These are phyloP conservation scores for Cephalophus harveyi DNA, from an alignment of 2,113 vertebrate species.

Conservation along the genomic window DNA sequence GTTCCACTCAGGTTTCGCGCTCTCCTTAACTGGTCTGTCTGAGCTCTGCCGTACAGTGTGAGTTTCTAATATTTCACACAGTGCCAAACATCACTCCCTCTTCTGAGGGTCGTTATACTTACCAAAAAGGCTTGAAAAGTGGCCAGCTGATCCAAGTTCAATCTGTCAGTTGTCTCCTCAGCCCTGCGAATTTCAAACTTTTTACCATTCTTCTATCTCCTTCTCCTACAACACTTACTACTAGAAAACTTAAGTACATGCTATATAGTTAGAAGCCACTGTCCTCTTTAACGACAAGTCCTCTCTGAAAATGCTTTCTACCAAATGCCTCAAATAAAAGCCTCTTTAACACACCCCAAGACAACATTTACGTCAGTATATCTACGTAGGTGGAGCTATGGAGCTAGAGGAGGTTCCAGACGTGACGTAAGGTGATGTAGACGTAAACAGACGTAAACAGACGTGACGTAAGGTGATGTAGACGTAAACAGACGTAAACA, in stretches of 20 bases:
- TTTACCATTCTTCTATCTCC: neutral
- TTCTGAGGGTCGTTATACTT: neutral
- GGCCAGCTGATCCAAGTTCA: neutral
- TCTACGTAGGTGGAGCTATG: accelerated
- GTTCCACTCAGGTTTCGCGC: neutral
- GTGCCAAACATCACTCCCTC: neutral
- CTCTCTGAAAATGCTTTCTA: neutral
- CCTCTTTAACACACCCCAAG: neutral
- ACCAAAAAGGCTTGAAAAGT: neutral
- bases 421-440: accelerated
- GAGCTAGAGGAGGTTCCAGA: accelerated
- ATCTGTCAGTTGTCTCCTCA: neutral
- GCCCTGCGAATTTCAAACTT: neutral
- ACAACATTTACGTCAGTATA: neutral
- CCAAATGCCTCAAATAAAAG: neutral
- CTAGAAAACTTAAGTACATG: neutral
- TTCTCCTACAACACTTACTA: neutral
- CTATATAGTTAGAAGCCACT: neutral
- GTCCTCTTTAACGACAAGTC: neutral
- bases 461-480: too few species aligned
- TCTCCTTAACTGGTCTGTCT: neutral
- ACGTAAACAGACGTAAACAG: neutral
- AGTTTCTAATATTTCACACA: neutral
- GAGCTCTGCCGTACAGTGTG: neutral
- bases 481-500: neutral